Conservation (phyloP, 2,113 vertebrate species). For the Spea bombifrons region DNA sequence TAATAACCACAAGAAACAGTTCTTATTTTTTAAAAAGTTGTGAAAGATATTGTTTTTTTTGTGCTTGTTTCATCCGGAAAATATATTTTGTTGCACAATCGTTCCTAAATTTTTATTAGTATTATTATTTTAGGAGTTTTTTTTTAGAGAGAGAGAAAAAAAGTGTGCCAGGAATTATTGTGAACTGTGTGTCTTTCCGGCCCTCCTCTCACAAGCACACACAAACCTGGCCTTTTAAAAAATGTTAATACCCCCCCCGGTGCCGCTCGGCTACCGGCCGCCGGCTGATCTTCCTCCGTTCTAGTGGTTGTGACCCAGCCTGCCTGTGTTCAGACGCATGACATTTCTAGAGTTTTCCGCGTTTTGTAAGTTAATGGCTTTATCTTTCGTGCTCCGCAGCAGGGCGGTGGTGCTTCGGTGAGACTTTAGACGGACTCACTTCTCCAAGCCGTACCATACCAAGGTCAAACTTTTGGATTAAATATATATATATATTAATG, state of each 20-base stretch:
- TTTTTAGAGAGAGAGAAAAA: slow-evolving; percentile 37
- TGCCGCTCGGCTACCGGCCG: neutral
- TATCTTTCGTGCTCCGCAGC: slow-evolving; percentile 60
- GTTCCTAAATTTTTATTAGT: slow-evolving; percentile 28
- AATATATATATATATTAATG: slow-evolving; percentile 11
- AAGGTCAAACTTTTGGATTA: slow-evolving; percentile 16
- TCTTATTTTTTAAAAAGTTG: neutral
- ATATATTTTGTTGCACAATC: slow-evolving; percentile 47
- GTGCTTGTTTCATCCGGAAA: slow-evolving; percentile 50
- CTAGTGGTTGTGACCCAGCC: slow-evolving; percentile 64
- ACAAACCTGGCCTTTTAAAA: neutral
- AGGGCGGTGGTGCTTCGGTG: slow-evolving; percentile 44
- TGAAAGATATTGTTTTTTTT: slow-evolving; percentile 49
- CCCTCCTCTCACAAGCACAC: neutral
- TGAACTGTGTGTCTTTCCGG: slow-evolving; percentile 15
- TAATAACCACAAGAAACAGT: slow-evolving; percentile 32
- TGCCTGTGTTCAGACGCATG: slow-evolving; percentile 66
- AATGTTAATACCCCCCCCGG: slow-evolving; percentile 35
- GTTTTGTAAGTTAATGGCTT: slow-evolving; percentile 56
- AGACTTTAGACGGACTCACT: slow-evolving; percentile 28
- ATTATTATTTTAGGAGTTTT: slow-evolving; percentile 27
- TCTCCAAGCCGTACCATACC: slow-evolving; percentile 14
- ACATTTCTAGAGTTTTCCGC: slow-evolving; percentile 54
- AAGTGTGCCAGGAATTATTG: slow-evolving; percentile 35
- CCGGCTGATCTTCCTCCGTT: slow-evolving; percentile 52